Evolutionary conservation across 1,140 invertebrate species (phyloP), one percentile per base, ranked within the genome.

Genomic region (Nixonia krombeini): DNA sequence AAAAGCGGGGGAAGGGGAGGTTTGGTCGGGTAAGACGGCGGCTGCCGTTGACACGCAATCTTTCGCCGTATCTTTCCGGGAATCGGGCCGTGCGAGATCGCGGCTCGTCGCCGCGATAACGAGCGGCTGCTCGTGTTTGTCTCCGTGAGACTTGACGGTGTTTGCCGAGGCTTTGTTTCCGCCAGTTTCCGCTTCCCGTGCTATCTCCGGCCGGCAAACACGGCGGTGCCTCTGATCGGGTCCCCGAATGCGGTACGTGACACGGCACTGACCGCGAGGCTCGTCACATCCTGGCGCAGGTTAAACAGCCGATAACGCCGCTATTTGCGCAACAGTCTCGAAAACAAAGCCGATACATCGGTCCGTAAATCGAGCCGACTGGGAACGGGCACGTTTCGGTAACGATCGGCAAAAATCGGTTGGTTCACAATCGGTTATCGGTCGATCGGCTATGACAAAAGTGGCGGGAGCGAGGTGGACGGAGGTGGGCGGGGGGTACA

Each of bases 151-250:
- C 78, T 79, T 71, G 58, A 68, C 65, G 71, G 56, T 83, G 61
- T 83, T 83, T 84, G 76, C 69, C 73, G 65, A 75, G 68, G 72
- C 74, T 81, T 83, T 83, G 80, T 85, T 85, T 84, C 80, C 78
- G 77, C 53, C 76, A 80, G 78, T 85, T 85, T 85, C 82, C 83
- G 82, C 82, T 85, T 84, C 80, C 77, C 80, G 80, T 62, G 76
- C 70, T 76, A 73, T 74, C 68, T 58, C 41, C 46, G n/a, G 17
- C 45, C 53, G 25, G 66, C 46, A 69, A 80, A 81, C 76, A 77
- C 59, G 68, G 78, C 81, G 79, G 78, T 52, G 29, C 64, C 72
- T 78, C 72, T 76, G 76, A 78, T 78, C 74, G 58, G 65, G 44
- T 76, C 69, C 73, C 63, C 74, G n/a, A n/a, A n/a, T n/a, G n/a